phyloP scores from a whole-genome alignment of 2,888 invertebrate species.

The Pheosia gnoma region DNA sequence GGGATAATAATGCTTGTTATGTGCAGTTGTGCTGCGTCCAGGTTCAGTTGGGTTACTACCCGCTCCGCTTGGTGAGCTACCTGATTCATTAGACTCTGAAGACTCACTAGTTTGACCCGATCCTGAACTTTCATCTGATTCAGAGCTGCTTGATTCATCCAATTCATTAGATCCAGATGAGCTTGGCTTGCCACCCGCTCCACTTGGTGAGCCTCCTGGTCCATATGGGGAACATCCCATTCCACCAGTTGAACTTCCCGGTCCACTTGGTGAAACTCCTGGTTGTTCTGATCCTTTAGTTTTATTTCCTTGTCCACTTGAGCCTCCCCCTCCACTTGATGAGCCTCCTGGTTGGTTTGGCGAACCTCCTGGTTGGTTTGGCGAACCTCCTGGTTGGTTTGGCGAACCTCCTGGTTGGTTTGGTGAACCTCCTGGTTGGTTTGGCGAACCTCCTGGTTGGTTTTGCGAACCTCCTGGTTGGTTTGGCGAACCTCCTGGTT shows the following conservation, averaged over 20 bases:
- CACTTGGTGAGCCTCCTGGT: not conserved
- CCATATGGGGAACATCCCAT: too few species aligned
- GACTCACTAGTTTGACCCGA: too few species aligned
- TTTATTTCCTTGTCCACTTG: too few species aligned
- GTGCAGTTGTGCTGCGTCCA: too few species aligned
- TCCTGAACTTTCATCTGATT: too few species aligned
- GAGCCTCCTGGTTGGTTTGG: not conserved
- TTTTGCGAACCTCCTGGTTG: not conserved
- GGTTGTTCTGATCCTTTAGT: not conserved
- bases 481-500: not conserved
- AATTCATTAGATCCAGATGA: too few species aligned
- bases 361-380: not conserved
- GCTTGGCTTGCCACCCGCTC: not conserved
- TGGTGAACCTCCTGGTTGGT: not conserved
- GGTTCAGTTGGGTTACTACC: too few species aligned
- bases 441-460: not conserved
- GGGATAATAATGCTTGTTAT: not conserved
- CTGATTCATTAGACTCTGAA: too few species aligned
- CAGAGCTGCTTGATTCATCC: too few species aligned
- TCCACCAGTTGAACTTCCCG: not conserved
- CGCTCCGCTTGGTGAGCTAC: too few species aligned
- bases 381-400: not conserved
- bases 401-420: not conserved
- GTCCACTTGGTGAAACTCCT: not conserved
- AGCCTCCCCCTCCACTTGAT: not conserved